These are phyloP conservation scores for Ceyx margarethae DNA, from an alignment of 2,113 vertebrate genomes.

Conservation along the genomic window DNA sequence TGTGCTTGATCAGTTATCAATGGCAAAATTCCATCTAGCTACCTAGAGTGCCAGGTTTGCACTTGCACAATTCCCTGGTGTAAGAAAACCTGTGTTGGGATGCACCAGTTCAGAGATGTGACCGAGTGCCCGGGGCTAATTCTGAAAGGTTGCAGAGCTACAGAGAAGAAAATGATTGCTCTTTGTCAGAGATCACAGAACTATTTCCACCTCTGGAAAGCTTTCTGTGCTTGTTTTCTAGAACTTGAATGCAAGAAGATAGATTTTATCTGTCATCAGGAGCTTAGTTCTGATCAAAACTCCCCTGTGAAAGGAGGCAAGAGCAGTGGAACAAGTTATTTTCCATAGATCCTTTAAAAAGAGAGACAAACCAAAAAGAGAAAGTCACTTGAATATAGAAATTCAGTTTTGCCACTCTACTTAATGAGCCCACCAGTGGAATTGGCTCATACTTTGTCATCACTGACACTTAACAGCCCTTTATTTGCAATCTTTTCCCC, in stretches of 20 bases:
- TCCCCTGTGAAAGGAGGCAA: background rate
- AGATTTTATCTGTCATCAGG: background rate
- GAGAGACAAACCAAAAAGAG: background rate
- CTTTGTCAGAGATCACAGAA: background rate
- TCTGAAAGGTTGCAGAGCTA: background rate
- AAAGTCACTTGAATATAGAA: slow-evolving; percentile 61
- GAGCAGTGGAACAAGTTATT: slow-evolving; percentile 35
- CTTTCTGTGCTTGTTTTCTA: background rate
- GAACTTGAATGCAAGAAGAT: background rate
- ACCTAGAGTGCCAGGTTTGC: background rate
- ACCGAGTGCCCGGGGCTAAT: background rate
- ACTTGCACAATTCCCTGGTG: background rate
- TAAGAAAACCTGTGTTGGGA: background rate
- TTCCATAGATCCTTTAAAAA: slow-evolving; percentile 25
- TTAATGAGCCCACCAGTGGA: slow-evolving; percentile 50
- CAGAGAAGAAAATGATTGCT: background rate
- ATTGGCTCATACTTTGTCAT: slow-evolving; percentile 62
- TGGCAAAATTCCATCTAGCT: background rate
- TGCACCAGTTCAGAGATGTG: background rate
- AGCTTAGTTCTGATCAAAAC: background rate
- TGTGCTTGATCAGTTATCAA: background rate
- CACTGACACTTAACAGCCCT: slow-evolving; percentile 71
- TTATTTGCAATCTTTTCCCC: slow-evolving; percentile 66
- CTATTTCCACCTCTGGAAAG: background rate
- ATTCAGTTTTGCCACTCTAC: slow-evolving; percentile 28